These are phyloP conservation scores for Tychaedon coryphoeus DNA, from an alignment of 2,113 vertebrate genomes.

Conservation along the genomic window DNA sequence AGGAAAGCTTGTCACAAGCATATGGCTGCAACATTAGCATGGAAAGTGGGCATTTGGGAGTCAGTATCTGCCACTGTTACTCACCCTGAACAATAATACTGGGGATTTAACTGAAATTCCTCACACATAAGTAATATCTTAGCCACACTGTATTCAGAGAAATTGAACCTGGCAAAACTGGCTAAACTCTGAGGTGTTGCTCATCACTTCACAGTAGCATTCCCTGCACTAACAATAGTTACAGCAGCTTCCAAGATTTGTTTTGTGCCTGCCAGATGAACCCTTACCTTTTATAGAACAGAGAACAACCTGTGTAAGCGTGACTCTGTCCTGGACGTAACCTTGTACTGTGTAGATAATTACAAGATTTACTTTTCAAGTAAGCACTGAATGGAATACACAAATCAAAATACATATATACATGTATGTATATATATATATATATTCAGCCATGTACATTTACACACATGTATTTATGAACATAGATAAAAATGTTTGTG, in stretches of 20 bases:
- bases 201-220: not conserved
- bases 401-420: not conserved
- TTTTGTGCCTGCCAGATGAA: not conserved
- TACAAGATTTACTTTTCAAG: not conserved
- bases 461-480: not conserved
- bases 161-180: not conserved
- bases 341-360: accelerated
- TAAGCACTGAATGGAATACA: not conserved
- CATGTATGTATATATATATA: accelerated
- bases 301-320: not conserved
- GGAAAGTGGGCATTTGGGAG: not conserved
- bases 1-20: not conserved
- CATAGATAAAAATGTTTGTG: not conserved
- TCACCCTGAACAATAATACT: not conserved
- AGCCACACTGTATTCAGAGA: accelerated
- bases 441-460: not conserved
- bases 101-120: not conserved
- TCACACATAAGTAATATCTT: not conserved
- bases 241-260: not conserved
- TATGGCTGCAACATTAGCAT: not conserved
- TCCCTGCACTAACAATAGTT: not conserved
- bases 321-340: not conserved
- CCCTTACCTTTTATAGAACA: not conserved
- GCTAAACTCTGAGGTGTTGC: not conserved
- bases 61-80: not conserved